Conservation (phyloP, 2,113 vertebrate genomes). For the Sakesphorus luctuosus region DNA sequence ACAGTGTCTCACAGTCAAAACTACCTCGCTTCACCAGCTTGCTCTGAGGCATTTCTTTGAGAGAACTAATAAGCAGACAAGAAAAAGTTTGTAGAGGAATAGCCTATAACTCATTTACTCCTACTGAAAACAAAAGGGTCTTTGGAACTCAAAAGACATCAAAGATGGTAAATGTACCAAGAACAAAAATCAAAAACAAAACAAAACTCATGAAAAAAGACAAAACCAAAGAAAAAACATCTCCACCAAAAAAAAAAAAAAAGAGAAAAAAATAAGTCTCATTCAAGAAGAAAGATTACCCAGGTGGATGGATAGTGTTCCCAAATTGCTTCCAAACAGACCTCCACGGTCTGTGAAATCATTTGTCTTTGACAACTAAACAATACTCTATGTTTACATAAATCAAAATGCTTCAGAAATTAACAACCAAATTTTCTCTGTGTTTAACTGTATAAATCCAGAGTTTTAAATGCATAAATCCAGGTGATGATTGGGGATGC, state of each 20-base stretch:
- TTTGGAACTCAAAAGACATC: background rate
- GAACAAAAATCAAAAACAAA: background rate
- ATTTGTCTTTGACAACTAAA: background rate
- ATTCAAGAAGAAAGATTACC: background rate
- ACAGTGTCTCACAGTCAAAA: background rate
- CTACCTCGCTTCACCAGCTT: background rate
- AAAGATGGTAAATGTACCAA: background rate
- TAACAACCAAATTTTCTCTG: background rate
- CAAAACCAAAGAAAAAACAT: background rate
- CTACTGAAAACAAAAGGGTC: background rate
- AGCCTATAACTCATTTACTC: background rate
- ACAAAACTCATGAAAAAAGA: background rate
- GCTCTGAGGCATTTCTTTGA: slow-evolving; percentile 14
- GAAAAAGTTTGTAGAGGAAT: background rate
- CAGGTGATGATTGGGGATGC: background rate
- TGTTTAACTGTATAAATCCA: background rate
- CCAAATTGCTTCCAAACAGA: background rate
- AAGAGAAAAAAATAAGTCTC: background rate
- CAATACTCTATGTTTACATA: background rate
- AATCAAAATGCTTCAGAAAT: background rate
- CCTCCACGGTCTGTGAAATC: background rate
- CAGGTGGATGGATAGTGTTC: background rate
- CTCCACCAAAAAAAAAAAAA: background rate
- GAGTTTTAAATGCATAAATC: background rate
- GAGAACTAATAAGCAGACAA: background rate